Conservation (phyloP, 2,888 invertebrate genomes). For the Agelastica alni region DNA sequence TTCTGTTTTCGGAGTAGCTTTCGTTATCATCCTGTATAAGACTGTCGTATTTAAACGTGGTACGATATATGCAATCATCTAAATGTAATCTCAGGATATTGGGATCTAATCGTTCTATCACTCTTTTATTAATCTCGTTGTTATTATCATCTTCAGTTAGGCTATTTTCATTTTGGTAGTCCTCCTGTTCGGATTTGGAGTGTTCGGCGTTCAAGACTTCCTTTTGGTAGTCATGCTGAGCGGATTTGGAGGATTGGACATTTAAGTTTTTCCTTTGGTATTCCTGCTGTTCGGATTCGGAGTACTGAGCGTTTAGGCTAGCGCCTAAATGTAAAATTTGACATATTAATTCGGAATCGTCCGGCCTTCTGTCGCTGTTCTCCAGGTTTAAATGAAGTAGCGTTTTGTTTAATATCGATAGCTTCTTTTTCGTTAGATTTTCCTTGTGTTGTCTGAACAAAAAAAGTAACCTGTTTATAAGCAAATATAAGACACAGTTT, state of each 20-base stretch:
- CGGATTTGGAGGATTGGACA: no score
- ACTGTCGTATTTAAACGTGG: conserved; percentile 35
- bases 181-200: no score
- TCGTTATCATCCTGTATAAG: conserved; percentile 31
- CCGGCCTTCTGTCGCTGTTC: conserved; percentile 22
- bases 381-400: conserved; percentile 32
- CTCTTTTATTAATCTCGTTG: conserved; percentile 13
- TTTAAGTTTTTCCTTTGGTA: no score
- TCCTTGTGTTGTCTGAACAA: conserved; percentile 3
- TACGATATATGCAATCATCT: conserved; percentile 37
- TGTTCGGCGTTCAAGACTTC: no score
- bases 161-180: no score
- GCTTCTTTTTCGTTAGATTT: conserved; percentile 17
- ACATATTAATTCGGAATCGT: conserved; percentile 35
- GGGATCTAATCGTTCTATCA: conserved; percentile 31
- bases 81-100: conserved; percentile 36
- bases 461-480: conserved; percentile 33
- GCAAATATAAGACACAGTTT: conserved; percentile 32
- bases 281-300: no score
- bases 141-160: no score
- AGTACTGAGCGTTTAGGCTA: conserved; percentile 23
- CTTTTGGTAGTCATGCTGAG: no score
- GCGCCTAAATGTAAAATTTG: conserved; percentile 39
- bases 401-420: conserved; percentile 27
- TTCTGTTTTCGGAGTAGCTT: conserved; percentile 35